Percentiles rank a stretch among this genome's conserved stretches.
Evolutionary conservation across 1,140 invertebrate genomes (phyloP).

Genomic region (Camponotus floridanus): DNA sequence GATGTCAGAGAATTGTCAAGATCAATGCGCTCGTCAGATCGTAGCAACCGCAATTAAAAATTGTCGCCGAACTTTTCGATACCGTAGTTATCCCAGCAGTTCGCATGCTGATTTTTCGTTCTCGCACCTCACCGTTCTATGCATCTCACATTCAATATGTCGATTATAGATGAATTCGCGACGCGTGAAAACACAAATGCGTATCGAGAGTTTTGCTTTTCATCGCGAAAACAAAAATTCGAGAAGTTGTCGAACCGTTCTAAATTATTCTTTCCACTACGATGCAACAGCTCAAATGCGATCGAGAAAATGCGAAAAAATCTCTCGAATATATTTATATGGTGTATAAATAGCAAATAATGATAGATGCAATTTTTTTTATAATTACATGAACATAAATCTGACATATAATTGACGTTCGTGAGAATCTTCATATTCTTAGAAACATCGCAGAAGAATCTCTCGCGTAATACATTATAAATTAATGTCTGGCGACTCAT

Average conservation of each 20-base stretch:
- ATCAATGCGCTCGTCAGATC: slow-evolving; percentile 60
- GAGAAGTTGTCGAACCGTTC: not conserved
- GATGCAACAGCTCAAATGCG: not conserved
- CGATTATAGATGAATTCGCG: slow-evolving; percentile 62
- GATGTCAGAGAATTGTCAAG: slow-evolving; percentile 8
- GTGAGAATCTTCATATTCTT: slow-evolving; percentile 3
- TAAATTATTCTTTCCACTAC: not conserved
- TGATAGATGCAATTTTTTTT: slow-evolving; percentile 3
- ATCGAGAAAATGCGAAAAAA: not conserved
- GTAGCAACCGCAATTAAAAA: slow-evolving; percentile 71
- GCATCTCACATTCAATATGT: not conserved
- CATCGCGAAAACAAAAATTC: slow-evolving; percentile 14
- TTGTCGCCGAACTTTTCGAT: slow-evolving; percentile 68
- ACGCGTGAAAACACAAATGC: slow-evolving; percentile 13
- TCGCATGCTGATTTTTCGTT: slow-evolving; percentile 2
- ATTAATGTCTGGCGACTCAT: slow-evolving; percentile 20
- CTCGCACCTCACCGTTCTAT: not conserved
- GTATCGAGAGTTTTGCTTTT: slow-evolving; percentile 17
- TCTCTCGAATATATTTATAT: not conserved
- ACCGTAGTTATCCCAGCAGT: not conserved
- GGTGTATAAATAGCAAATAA: not conserved
- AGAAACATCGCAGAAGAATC: not conserved
- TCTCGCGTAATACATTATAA: slow-evolving; percentile 16
- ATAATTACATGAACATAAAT: not conserved
- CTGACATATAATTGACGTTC: slow-evolving; percentile 19